phyloP scores from a whole-genome alignment of 2,888 invertebrate genomes.

The Drosophila koepferae region DNA sequence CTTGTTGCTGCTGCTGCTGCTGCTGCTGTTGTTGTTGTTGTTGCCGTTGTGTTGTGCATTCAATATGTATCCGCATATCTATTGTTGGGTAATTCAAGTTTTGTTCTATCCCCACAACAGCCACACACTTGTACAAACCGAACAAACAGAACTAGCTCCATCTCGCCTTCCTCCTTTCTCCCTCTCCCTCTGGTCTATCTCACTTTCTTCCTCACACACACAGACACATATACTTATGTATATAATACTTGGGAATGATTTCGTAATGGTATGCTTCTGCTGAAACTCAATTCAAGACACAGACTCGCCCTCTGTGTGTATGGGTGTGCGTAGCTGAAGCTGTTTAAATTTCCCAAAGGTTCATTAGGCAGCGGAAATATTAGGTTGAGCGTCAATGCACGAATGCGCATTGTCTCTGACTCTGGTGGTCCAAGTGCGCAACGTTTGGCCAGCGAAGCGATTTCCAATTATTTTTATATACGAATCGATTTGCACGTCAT shows the following conservation, averaged over 20 bases:
- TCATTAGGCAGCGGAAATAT: constrained; percentile 53
- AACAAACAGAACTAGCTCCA: background rate
- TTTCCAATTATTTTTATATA: constrained; percentile 1
- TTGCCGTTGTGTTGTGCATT: background rate
- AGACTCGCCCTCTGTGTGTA: background rate
- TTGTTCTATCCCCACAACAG: constrained; percentile 2
- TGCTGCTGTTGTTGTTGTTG: background rate
- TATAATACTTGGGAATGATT: too few relatives aligned
- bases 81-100: constrained; percentile 32
- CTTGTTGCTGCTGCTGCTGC: background rate
- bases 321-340: constrained; percentile 17
- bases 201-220: background rate
- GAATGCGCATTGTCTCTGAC: constrained; percentile 20
- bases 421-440: background rate
- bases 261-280: constrained; percentile 1
- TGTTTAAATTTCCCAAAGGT: constrained; percentile 40
- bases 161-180: background rate
- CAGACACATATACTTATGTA: background rate
- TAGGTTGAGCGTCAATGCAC: constrained; percentile 32
- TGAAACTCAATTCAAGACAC: background rate
- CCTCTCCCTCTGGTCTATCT: too few relatives aligned
- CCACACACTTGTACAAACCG: background rate
- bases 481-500: background rate
- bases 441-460: background rate
- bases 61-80: background rate